phyloP scores from a whole-genome alignment of 2,797 vertebrate genomes.

The Aselliscus stoliczkanus region DNA sequence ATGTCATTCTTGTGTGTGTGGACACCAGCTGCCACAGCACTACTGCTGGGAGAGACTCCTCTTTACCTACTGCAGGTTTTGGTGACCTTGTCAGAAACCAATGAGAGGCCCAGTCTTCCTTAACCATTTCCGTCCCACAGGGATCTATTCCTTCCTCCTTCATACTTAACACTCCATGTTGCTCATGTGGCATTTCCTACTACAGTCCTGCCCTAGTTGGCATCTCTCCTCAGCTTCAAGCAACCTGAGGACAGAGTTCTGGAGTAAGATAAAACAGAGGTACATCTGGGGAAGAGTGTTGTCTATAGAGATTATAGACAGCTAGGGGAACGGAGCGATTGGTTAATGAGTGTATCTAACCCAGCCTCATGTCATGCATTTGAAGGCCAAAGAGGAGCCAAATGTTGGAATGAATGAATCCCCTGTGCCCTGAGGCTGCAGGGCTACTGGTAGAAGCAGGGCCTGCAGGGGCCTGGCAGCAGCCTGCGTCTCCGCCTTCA shows the following conservation, averaged over 20 bases:
- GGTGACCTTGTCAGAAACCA: neutral
- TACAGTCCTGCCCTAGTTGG: neutral
- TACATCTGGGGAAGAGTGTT: neutral
- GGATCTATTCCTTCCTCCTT: neutral
- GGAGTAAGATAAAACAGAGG: neutral
- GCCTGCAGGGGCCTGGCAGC: too few relatives aligned
- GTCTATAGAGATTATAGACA: neutral
- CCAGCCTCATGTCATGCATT: neutral
- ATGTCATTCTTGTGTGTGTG: neutral
- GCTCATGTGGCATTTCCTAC: neutral
- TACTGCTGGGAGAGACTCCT: neutral
- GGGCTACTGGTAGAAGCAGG: neutral
- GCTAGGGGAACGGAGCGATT: neutral
- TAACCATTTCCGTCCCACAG: neutral
- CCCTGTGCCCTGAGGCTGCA: neutral
- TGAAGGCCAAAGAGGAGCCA: neutral
- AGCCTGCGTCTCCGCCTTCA: neutral
- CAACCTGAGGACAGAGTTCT: neutral
- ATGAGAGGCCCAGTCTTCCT: neutral
- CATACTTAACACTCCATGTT: neutral
- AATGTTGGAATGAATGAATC: neutral
- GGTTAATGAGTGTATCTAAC: neutral
- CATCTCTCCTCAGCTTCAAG: neutral
- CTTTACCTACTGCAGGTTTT: neutral
- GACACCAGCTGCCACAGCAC: neutral